Percentiles rank a stretch among this genome's conserved stretches.
phyloP scores from a whole-genome alignment of 2,888 invertebrate species.

The Napeogenes inachia region DNA sequence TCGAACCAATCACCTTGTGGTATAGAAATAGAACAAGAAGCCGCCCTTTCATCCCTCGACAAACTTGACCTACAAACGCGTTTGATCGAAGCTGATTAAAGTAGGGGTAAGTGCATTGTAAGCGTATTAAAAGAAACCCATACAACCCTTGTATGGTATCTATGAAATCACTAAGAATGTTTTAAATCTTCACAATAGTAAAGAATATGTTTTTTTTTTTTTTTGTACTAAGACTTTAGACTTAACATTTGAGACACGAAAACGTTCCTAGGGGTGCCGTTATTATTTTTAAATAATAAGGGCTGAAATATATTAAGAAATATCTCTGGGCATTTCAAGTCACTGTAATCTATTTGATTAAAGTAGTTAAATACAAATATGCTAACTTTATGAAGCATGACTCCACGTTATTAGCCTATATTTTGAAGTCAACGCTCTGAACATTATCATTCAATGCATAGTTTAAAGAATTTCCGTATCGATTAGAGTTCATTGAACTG shows the following conservation, averaged over 20 bases:
- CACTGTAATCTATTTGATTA: too few relatives aligned
- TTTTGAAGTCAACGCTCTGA: background rate
- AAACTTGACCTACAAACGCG: constrained; percentile 36
- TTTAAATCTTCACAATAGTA: too few relatives aligned
- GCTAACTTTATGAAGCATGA: too few relatives aligned
- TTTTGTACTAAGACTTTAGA: too few relatives aligned
- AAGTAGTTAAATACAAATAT: too few relatives aligned
- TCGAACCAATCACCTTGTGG: constrained; percentile 17
- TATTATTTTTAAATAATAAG: too few relatives aligned
- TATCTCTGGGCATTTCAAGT: too few relatives aligned
- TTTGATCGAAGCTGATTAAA: constrained; percentile 39
- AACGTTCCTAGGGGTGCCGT: too few relatives aligned
- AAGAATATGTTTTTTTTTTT: too few relatives aligned
- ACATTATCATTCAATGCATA: constrained; percentile 5
- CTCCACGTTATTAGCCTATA: constrained; percentile 4
- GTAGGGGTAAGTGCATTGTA: constrained; percentile 28
- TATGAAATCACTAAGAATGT: constrained; percentile 21
- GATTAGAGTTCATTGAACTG: constrained; percentile 43
- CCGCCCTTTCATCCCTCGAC: constrained; percentile 28
- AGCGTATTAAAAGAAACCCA: constrained; percentile 27
- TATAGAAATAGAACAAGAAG: constrained; percentile 24
- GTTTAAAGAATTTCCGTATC: constrained; percentile 36
- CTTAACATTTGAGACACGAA: too few relatives aligned
- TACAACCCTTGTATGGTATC: constrained; percentile 20
- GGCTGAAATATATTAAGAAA: too few relatives aligned